Evolutionary conservation across 2,888 invertebrate genomes (phyloP), one percentile per base, ranked within the genome.

Genomic region (Conistra vaccinii): DNA sequence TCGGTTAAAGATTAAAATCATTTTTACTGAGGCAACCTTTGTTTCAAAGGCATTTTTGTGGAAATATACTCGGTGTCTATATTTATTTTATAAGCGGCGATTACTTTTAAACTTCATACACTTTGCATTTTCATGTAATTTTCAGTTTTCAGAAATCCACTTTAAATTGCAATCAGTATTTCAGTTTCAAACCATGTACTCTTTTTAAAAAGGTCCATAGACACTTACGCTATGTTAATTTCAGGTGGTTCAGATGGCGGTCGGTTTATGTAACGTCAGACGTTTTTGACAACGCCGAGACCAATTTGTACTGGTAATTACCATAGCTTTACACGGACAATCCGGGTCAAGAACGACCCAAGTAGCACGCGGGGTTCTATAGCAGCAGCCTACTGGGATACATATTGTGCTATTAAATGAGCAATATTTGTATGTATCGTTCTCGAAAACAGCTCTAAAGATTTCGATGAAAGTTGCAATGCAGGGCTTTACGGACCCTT

Each of bases 1-100:
- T 87, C 80, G 48, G 84, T 88, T 86, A 83, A 83, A 87, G 84
- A 85, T 89, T 85, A 88, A 90, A 89, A 88, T 85, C 62, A 81
- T 85, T 87, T 87, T 85, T 80, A 83, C 85, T 80, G 85, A 85
- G 87, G 83, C 72, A 69, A 75, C 73, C 81, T 85, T 87, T 84
- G 78, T 79, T 63, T 67, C 61, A 84, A 82, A 83, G 69, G 81
- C 58, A 83, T 73, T 84, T 83, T 79, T 84, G 69, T 79, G 84
- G n/a, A 12, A 26, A 53, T 42, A 78, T 65, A 69, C 39, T 63
- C n/a, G 7, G 32, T 12, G 29, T 20, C 9, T 45, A 1, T 53
- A 66, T 78, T 73, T 61, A 73, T 63, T 83, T 78, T 68, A 51
- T 51, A 69, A 35, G 17, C 35, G n/a, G 26, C 17, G 26, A 82